phyloP scores from a whole-genome alignment of 2,797 vertebrate genomes.

The Gymnoscopelus microlampas region DNA sequence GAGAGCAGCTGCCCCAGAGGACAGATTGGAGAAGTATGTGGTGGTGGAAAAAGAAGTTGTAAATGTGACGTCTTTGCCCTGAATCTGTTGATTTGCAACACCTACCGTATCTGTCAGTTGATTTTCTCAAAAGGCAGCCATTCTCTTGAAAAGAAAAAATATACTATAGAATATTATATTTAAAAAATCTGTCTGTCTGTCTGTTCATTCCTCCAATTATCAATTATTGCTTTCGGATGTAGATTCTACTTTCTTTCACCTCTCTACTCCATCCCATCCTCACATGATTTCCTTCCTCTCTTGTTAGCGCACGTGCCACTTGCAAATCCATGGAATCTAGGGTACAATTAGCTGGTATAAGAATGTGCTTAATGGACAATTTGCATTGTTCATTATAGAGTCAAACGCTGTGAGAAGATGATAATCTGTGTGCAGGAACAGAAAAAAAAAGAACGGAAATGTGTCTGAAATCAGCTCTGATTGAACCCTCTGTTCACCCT shows the following conservation, averaged over 20 bases:
- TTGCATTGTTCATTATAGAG: neutral
- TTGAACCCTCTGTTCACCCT: neutral
- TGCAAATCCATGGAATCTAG: neutral
- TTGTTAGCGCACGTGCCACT: neutral
- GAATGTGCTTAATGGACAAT: no score
- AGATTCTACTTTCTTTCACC: neutral
- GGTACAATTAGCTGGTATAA: neutral
- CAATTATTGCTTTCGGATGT: neutral
- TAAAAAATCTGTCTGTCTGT: no score
- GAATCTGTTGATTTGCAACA: no score
- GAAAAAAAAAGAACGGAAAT: neutral
- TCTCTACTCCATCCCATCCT: neutral
- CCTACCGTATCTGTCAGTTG: no score
- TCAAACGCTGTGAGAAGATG: no score
- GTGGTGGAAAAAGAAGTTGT: neutral
- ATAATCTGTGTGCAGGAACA: neutral
- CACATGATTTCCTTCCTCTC: neutral
- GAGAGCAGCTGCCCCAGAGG: neutral
- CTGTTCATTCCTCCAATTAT: no score
- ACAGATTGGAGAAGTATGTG: neutral
- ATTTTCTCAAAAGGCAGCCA: no score
- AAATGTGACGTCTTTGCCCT: neutral
- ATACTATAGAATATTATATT: no score
- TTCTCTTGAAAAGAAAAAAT: no score
- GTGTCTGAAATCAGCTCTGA: neutral